These are phyloP conservation scores for Plagiodera versicolora DNA, from an alignment of 2,888 invertebrate genomes.

Conservation along the genomic window DNA sequence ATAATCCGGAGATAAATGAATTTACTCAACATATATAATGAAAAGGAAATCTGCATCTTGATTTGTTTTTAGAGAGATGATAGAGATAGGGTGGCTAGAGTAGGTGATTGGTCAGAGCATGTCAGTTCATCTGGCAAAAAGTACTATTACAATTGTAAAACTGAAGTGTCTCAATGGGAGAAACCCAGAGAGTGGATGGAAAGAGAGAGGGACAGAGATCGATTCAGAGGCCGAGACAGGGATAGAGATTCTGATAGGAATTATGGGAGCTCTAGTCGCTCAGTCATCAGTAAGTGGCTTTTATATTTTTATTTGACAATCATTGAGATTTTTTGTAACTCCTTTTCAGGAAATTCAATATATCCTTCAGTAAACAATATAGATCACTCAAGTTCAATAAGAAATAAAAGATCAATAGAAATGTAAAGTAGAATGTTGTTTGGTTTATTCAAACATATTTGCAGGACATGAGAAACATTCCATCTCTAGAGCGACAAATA, in stretches of 20 bases:
- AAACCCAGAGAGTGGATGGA: constrained; percentile 95
- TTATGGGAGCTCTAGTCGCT: constrained; percentile 50
- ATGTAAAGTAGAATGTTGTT: too few relatives aligned
- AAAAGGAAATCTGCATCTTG: too few relatives aligned
- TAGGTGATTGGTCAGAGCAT: constrained; percentile 97
- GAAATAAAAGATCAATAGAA: too few relatives aligned
- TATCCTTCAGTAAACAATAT: too few relatives aligned
- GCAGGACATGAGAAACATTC: constrained; percentile 73
- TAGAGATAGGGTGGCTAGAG: constrained; percentile 60
- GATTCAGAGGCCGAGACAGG: constrained; percentile 47
- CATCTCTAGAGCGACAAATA: constrained; percentile 63
- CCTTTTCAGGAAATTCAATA: too few relatives aligned
- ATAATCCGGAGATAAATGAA: background rate
- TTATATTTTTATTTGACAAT: too few relatives aligned
- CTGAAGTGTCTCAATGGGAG: constrained; percentile 99
- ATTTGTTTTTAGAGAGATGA: constrained; percentile 48
- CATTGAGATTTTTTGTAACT: too few relatives aligned
- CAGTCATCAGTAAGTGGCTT: constrained; percentile 46
- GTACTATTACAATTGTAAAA: constrained; percentile 98
- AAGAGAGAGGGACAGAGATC: constrained; percentile 62
- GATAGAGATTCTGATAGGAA: constrained; percentile 40
- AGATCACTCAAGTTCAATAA: too few relatives aligned
- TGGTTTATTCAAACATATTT: background rate
- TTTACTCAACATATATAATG: background rate
- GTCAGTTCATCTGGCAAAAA: constrained; percentile 97